Evolutionary conservation across 2,113 vertebrate species (phyloP).

Genomic region (Erpornis zantholeuca): DNA sequence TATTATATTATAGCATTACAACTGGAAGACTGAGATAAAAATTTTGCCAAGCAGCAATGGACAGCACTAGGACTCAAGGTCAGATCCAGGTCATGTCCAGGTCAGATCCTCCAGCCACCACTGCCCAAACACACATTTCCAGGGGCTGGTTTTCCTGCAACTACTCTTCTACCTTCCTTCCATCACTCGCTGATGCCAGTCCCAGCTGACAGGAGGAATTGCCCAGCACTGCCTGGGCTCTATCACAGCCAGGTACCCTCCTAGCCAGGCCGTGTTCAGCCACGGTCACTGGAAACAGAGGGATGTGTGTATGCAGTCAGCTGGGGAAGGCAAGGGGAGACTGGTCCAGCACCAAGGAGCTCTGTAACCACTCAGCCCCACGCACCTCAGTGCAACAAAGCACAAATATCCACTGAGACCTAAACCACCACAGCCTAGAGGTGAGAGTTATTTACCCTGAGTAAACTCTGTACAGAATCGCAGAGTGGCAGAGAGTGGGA

Average conservation of each 20-base stretch:
- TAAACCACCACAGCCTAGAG: neutral
- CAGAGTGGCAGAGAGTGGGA: rapidly evolving
- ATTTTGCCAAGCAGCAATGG: neutral
- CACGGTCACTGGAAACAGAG: neutral
- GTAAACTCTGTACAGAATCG: rapidly evolving
- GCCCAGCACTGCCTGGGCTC: neutral
- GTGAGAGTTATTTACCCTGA: too few relatives aligned
- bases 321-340: neutral
- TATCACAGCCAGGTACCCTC: neutral
- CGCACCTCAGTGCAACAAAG: neutral
- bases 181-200: neutral
- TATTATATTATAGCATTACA: neutral
- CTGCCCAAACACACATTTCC: neutral
- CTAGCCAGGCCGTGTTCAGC: neutral
- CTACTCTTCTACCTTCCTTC: neutral
- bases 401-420: rapidly evolving
- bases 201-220: neutral
- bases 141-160: neutral
- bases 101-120: neutral
- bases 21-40: neutral
- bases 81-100: neutral
- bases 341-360: neutral
- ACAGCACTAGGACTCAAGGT: neutral
- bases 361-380: neutral
- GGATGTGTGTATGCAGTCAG: neutral